A percentile compares a stretch with the other conserved stretches of the same genome.
These are phyloP conservation scores for Xylocampa areola DNA, from an alignment of 2,888 invertebrate species.

Conservation along the genomic window DNA sequence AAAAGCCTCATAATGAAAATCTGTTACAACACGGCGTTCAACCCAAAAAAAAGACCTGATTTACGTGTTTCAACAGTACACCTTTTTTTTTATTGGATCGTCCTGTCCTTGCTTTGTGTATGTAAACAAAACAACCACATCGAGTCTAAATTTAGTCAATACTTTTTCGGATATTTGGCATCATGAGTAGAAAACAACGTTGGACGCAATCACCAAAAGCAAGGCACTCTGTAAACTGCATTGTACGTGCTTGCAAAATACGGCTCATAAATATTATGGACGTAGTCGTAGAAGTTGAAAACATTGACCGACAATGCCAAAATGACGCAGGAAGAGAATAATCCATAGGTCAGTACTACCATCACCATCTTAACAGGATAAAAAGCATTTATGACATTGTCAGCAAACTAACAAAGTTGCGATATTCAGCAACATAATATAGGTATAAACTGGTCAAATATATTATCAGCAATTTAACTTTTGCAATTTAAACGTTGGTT, in stretches of 20 bases:
- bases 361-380: conserved; percentile 8
- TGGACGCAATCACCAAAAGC: conserved; percentile 56
- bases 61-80: conserved; percentile 4
- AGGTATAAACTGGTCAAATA: conserved; percentile 24
- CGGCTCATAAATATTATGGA: conserved; percentile 16
- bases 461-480: conserved; percentile 47
- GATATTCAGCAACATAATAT: conserved; percentile 34
- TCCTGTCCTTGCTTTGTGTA: conserved; percentile 61
- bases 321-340: conserved; percentile 9
- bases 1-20: conserved; percentile 41
- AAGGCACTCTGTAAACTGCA: conserved; percentile 42
- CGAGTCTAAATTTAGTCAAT: conserved; percentile 71
- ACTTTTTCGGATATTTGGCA: conserved; percentile 75
- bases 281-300: conserved; percentile 14
- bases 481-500: conserved; percentile 39
- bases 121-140: conserved; percentile 55
- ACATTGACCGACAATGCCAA: conserved; percentile 7
- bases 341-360: conserved; percentile 10
- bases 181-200: conserved; percentile 65
- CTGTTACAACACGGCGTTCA: conserved; percentile 6
- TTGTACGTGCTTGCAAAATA: conserved; percentile 18
- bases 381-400: conserved; percentile 9
- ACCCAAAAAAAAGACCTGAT: conserved; percentile 4
- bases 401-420: conserved; percentile 21
- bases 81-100: conserved; percentile 36